These are phyloP conservation scores for Catalaphyllia jardinei DNA, from an alignment of 64 coral and sea anemone genomes.

Conservation along the genomic window DNA sequence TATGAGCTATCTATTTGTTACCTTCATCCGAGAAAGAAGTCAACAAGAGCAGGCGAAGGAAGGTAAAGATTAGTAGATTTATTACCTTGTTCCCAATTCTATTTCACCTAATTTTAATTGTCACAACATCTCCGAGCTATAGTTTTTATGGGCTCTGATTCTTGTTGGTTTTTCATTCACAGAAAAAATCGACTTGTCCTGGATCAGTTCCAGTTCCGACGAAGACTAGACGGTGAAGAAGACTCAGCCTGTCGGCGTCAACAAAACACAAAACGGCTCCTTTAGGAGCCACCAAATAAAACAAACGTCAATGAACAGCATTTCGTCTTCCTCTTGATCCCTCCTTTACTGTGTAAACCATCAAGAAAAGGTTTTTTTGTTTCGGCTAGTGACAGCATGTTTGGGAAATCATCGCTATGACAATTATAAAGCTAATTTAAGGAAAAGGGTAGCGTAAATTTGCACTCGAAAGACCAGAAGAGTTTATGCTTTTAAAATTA, in stretches of 20 bases:
- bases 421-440: too few relatives aligned
- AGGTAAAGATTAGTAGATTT: not conserved
- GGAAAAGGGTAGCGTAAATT: too few relatives aligned
- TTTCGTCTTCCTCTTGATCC: too few relatives aligned
- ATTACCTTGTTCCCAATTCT: not conserved
- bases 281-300: not conserved
- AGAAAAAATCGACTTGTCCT: constrained; percentile 21
- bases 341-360: too few relatives aligned
- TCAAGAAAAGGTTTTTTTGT: too few relatives aligned
- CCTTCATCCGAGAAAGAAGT: constrained; percentile 26
- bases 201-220: constrained; percentile 30
- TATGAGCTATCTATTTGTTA: constrained; percentile 20
- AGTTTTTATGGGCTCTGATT: not conserved
- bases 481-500: too few relatives aligned
- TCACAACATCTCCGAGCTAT: not conserved
- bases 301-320: not conserved
- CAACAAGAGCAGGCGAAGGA: constrained; percentile 26
- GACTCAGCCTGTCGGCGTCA: not conserved
- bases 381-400: too few relatives aligned
- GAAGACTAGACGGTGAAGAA: not conserved
- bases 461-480: too few relatives aligned
- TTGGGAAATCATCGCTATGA: too few relatives aligned
- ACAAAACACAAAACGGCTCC: not conserved
- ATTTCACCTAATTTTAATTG: not conserved
- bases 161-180: constrained; percentile 7